phyloP scores from a whole-genome alignment of 2,888 invertebrate genomes.

The Eupeodes latifasciatus region DNA sequence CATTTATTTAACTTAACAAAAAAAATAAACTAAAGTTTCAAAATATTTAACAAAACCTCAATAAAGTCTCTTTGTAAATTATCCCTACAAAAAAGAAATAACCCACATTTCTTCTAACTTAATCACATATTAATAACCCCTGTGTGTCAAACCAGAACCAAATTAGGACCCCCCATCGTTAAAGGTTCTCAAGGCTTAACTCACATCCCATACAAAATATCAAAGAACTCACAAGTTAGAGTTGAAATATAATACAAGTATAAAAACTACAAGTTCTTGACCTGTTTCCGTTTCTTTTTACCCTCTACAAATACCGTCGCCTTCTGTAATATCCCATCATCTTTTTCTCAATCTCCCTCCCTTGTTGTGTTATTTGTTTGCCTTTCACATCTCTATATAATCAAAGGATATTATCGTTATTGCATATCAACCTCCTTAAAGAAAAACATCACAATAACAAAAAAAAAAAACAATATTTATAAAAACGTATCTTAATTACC shows the following conservation, averaged over 20 bases:
- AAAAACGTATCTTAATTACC: slow-evolving; percentile 70
- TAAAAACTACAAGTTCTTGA: slow-evolving; percentile 62
- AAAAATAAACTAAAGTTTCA: too few species aligned
- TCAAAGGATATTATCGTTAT: slow-evolving; percentile 71
- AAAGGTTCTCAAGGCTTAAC: neutral
- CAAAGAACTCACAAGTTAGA: slow-evolving; percentile 21
- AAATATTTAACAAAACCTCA: neutral
- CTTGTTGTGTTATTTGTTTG: neutral
- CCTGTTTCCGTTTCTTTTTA: slow-evolving; percentile 46
- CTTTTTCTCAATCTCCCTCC: neutral
- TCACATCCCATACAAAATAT: neutral
- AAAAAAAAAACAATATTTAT: neutral
- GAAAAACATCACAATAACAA: neutral
- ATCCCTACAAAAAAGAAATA: slow-evolving; percentile 6
- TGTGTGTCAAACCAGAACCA: slow-evolving; percentile 21
- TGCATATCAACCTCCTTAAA: slow-evolving; percentile 59
- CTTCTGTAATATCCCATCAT: neutral
- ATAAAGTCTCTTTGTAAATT: neutral
- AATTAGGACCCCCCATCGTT: neutral
- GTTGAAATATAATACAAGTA: slow-evolving; percentile 17
- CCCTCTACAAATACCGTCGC: neutral
- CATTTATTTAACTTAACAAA: too few species aligned
- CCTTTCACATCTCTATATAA: slow-evolving; percentile 53
- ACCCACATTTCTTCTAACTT: neutral
- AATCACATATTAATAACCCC: slow-evolving; percentile 35